Evolutionary conservation across 1,140 invertebrate species (phyloP).

Genomic region (Tetragnatha versicolor): DNA sequence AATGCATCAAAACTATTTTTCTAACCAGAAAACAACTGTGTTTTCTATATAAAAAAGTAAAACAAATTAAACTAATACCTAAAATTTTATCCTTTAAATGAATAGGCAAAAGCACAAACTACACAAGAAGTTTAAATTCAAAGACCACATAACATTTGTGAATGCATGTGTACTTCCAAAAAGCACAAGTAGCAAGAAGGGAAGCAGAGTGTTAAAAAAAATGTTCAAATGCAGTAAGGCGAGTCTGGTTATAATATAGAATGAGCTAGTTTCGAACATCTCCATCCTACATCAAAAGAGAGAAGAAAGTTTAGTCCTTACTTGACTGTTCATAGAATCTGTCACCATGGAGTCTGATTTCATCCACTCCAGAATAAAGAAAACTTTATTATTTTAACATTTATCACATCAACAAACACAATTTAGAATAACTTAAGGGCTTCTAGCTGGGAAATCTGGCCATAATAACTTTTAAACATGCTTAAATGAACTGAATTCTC

Average conservation of each 20-base stretch:
- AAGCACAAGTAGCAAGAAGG: not conserved
- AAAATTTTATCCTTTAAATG: not conserved
- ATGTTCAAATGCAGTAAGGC: not conserved
- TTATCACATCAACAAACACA: not conserved
- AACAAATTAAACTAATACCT: not conserved
- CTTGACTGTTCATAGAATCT: slow-evolving; percentile 28
- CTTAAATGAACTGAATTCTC: too few relatives aligned
- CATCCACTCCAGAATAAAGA: slow-evolving; percentile 49
- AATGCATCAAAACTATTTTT: too few relatives aligned
- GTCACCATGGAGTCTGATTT: slow-evolving; percentile 14
- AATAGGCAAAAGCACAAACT: not conserved
- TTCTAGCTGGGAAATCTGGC: too few relatives aligned
- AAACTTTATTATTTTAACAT: slow-evolving; percentile 28
- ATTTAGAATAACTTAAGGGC: too few relatives aligned
- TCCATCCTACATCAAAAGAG: not conserved
- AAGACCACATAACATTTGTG: not conserved
- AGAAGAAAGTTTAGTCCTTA: slow-evolving; percentile 21
- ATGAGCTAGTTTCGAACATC: not conserved
- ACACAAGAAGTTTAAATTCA: not conserved
- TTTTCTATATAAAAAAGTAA: too few relatives aligned
- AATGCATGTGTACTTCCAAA: not conserved
- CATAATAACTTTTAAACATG: too few relatives aligned
- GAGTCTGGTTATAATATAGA: not conserved
- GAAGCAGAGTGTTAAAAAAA: not conserved
- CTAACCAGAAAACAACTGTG: too few relatives aligned